phyloP scores from a whole-genome alignment of 2,797 vertebrate species.

The Poliocrania exsul region DNA sequence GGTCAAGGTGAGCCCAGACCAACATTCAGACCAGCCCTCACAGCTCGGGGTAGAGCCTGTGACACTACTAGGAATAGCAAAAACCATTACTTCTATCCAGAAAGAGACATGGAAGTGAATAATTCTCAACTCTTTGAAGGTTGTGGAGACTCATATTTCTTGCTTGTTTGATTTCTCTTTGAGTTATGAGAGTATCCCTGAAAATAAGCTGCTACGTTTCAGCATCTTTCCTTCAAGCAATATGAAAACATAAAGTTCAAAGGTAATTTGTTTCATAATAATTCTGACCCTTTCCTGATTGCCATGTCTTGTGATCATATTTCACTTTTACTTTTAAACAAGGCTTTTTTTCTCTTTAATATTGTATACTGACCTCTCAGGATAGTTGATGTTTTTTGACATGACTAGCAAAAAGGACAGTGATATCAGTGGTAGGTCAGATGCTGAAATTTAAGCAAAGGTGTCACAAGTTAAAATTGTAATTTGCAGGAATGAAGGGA shows the following conservation, averaged over 20 bases:
- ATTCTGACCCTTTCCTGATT: not conserved
- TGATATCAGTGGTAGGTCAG: not conserved
- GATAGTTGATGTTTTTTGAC: not conserved
- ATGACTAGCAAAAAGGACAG: not conserved
- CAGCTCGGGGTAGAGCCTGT: too few species aligned
- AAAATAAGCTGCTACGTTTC: not conserved
- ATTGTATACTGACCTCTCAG: not conserved
- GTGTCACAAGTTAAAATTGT: not conserved
- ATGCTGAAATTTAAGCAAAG: not conserved
- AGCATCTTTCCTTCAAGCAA: not conserved
- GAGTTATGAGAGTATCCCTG: not conserved
- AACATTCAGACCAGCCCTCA: not conserved
- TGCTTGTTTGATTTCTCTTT: not conserved
- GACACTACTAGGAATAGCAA: fast-evolving
- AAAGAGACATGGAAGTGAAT: not conserved
- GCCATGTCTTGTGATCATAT: not conserved
- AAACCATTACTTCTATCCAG: not conserved
- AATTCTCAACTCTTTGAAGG: not conserved
- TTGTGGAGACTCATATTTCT: not conserved
- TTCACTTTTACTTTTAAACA: not conserved
- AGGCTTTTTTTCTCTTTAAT: not conserved
- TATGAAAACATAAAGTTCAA: not conserved
- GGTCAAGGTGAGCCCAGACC: not conserved
- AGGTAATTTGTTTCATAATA: not conserved
- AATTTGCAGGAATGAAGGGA: not conserved